Base-by-base conservation (phyloP, 2,797 vertebrate species). In the Astyanax mexicanus region DNA sequence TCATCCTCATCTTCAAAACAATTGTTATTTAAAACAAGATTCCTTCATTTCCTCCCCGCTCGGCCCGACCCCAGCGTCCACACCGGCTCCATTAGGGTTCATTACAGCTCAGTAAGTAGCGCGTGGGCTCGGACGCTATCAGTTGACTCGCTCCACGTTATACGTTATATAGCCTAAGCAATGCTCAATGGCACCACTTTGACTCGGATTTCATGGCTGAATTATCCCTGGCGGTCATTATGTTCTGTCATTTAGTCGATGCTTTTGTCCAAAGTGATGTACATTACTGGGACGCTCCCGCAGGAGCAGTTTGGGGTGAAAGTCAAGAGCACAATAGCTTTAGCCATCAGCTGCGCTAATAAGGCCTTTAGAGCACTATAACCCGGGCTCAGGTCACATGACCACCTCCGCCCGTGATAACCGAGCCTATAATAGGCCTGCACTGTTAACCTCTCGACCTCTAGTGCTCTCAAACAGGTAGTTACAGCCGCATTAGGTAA, bases 21-120 rank as follows among this genome's bases (percentile, higher is more conserved):
- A 74, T 74, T 42, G 47, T 52, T 65, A 65, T 65, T 73, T 42
- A 64, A 64, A 73, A 52, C 71, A 66, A 45, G 47, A 32, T 55
- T 65, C 61, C 64, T 62, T 66, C 52, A 45, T 74, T 55, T 73
- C 17, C 38, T 6, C 25, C 27, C 29, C 11, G 29, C 60, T 71
- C 60, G 58, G 12, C 3, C 42, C 13, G 55, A 60, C 40, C 69
- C 1, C 6, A 58, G 29, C 15, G 55, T 42, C 52, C 38, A 23
- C 12, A 45, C 60, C 60, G 9, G 37, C 60, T 62, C 37, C 60
- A 62, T 40, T 40, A 62, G 42, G n/a, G 25, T 42, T 40, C 15
- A 42, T 62, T 62, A 42, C 37, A 23, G 15, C 37, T 23, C 11
- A 3, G 19, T 40, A 21, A 21, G n/a, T 21, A 23, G 19, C 10